Percentiles rank a stretch among this genome's conserved stretches.
phyloP scores from a whole-genome alignment of 1,140 invertebrate genomes.

The Proctacanthus coquilletti region DNA sequence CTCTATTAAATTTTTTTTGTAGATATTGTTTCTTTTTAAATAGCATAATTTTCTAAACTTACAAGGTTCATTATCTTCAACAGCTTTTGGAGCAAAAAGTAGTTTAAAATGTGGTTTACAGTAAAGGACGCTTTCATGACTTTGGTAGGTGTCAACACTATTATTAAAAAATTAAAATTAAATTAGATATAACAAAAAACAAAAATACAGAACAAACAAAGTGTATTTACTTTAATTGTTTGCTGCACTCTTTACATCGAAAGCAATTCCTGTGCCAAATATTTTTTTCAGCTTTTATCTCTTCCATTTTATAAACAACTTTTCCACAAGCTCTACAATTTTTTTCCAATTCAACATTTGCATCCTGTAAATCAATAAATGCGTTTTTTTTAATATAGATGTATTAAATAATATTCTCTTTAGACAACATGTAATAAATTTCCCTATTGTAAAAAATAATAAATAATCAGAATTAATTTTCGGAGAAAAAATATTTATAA shows the following conservation, averaged over 20 bases:
- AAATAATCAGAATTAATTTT: too few relatives aligned
- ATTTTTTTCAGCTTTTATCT: constrained; percentile 70
- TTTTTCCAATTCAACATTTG: constrained; percentile 23
- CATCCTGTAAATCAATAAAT: constrained; percentile 8
- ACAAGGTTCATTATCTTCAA: constrained; percentile 56
- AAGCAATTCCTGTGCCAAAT: constrained; percentile 89
- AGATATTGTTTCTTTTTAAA: constrained; percentile 3
- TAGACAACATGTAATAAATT: too few relatives aligned
- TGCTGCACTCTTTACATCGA: constrained; percentile 74
- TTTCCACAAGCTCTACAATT: constrained; percentile 71
- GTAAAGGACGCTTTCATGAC: constrained; percentile 72
- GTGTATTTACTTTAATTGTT: constrained; percentile 61
- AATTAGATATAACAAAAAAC: background rate
- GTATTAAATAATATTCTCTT: too few relatives aligned
- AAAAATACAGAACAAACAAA: background rate
- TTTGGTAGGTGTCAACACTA: constrained; percentile 79
- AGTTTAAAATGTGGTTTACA: constrained; percentile 89
- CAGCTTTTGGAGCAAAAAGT: constrained; percentile 79
- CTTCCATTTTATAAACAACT: constrained; percentile 87
- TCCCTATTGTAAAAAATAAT: too few relatives aligned
- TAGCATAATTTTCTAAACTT: constrained; percentile 23
- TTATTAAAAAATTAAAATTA: constrained; percentile 14
- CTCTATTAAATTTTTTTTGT: constrained; percentile 1
- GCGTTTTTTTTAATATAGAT: background rate
- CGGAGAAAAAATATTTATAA: too few relatives aligned